Percentiles rank a stretch among this genome's conserved stretches.
phyloP scores from a whole-genome alignment of 2,797 vertebrate genomes.

The Rachycentron canadum region DNA sequence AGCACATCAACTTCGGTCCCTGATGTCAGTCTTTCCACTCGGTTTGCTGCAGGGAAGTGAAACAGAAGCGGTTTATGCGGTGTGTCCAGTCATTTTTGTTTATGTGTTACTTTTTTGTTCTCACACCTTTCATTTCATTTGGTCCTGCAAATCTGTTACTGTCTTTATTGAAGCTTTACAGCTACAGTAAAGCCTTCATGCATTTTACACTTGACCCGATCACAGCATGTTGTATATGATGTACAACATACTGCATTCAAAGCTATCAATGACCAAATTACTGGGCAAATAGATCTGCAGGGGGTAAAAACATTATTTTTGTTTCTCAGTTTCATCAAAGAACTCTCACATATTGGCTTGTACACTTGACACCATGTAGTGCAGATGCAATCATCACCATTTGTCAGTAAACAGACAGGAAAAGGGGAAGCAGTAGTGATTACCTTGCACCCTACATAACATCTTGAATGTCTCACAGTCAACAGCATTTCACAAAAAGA shows the following conservation, averaged over 20 bases:
- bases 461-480: neutral
- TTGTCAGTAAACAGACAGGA: constrained; percentile 19
- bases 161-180: constrained; percentile 24
- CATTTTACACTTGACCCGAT: neutral
- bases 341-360: neutral
- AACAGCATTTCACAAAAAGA: constrained; percentile 7
- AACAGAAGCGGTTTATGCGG: constrained; percentile 13
- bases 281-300: neutral
- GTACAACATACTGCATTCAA: neutral
- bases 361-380: constrained; percentile 17
- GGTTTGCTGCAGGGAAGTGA: constrained; percentile 30
- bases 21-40: constrained; percentile 39
- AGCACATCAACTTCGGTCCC: constrained; percentile 6
- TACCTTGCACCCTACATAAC: neutral
- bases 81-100: constrained; percentile 10
- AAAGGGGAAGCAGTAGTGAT: neutral
- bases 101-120: constrained; percentile 22
- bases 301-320: neutral
- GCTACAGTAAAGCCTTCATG: constrained; percentile 7
- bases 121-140: constrained; percentile 39
- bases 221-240: neutral
- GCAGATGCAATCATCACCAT: constrained; percentile 29
- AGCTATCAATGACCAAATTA: constrained; percentile 17
- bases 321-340: neutral
- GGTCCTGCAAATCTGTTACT: neutral